Evolutionary conservation across 2,113 vertebrate species (phyloP), one percentile per base, ranked within the genome.

Genomic region (Sapayoa aenigma): DNA sequence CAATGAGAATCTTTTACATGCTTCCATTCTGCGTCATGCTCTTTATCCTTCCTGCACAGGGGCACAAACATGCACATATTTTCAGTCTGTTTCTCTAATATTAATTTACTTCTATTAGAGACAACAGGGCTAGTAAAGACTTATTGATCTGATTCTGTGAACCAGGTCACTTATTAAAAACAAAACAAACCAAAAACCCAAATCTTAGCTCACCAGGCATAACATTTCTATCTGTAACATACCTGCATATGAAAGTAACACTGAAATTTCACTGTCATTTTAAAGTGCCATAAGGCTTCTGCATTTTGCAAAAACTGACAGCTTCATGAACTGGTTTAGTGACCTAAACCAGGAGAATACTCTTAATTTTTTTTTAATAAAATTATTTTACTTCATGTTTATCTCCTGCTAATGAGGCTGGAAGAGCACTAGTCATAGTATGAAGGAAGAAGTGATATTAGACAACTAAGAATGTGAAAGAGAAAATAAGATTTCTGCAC

Each of bases 121-220:
- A 17, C 3, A 68, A 49, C 6, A 69, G 3, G 13, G 21, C 3
- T 46, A 74, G 11, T 17, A 58, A 58, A 28, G 11, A 50, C 56
- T 76, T 75, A 19, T 41, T 7, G 4, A 66, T 50, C 7, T 52
- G 18, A 80, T 30, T 65, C 23, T 59, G 18, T 30, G 55, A 73
- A 42, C 3, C 3, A 50, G 17, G 24, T 42, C 0, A 52, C n/a
- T 71, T 72, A 49, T 33, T 2, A 62, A 20, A 39, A 30, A 15
- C 11, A 11, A 41, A 41, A 10, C 14, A 27, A 42, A 23, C 10
- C 11, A 18, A 39, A 31, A 31, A 23, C 0, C 5, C 31, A 12
- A 42, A 23, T 8, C 7, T 13, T 52, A n/a, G 20, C 24, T 6
- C 6, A 8, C 20, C 3, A 33, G 4, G 1, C 5, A 27, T 35